phyloP scores from a whole-genome alignment of 1,140 invertebrate species.

The Caenorhabditis latens region DNA sequence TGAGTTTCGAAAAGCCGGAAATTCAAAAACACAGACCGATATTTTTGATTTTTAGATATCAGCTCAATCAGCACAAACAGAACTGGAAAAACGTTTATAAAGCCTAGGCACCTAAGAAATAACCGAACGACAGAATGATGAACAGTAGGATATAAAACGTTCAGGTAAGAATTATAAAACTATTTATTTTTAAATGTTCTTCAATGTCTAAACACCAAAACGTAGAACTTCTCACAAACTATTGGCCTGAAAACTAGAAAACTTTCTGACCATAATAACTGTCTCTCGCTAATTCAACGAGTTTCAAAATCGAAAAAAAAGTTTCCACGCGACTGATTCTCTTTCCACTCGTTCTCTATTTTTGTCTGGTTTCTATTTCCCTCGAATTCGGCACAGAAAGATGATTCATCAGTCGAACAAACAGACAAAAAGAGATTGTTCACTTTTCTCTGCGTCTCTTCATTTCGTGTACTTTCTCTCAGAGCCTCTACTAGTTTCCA shows the following conservation, averaged over 20 bases:
- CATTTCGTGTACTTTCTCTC: neutral
- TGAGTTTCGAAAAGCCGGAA: neutral
- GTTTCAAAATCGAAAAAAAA: neutral
- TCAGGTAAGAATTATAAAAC: too few relatives aligned
- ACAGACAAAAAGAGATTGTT: constrained; percentile 10
- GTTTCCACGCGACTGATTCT: constrained; percentile 9
- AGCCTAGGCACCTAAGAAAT: too few relatives aligned
- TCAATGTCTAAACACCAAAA: too few relatives aligned
- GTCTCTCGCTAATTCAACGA: too few relatives aligned
- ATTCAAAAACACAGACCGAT: neutral
- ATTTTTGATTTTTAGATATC: neutral
- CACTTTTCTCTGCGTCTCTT: neutral
- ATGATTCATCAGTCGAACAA: neutral
- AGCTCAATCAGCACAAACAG: too few relatives aligned
- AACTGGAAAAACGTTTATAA: too few relatives aligned
- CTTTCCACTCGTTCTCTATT: neutral
- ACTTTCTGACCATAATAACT: too few relatives aligned
- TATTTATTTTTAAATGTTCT: too few relatives aligned
- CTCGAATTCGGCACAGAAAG: neutral
- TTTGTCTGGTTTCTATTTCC: neutral
- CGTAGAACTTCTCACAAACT: too few relatives aligned
- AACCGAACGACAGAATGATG: too few relatives aligned
- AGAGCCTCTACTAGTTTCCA: neutral
- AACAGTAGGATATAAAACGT: too few relatives aligned
- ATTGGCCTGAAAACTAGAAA: too few relatives aligned